Base-by-base conservation (phyloP, 2,113 vertebrate genomes). In the Struthidea cinerea region DNA sequence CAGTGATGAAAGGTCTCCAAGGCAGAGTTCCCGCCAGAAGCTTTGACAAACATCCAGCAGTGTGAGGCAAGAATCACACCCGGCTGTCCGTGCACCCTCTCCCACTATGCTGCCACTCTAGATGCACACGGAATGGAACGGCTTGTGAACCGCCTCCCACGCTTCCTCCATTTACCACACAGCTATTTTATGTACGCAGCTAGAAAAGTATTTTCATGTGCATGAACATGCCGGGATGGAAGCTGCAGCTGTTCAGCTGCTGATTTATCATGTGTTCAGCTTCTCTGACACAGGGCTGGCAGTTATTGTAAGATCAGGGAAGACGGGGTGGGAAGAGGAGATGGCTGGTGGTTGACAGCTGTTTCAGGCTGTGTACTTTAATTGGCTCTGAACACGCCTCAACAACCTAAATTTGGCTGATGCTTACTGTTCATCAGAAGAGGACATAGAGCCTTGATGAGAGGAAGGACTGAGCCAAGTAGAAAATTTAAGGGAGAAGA, bases 191-290 rank as follows among this genome's bases (percentile, higher is more conserved):
- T 16, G 35, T 23, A 74, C 86, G 88, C 86, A 94, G 86, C 76
- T 55, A 89, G 86, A 35, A 59, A 50, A 81, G 64, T 61, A 69
- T 89, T 92, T 84, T 70, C 60, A 39, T 86, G 90, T 18, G 55
- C 67, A 78, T 9, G 68, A 86, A 84, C 79, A 94, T 4, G 95
- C 64, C 86, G 80, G 63, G 33, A 80, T 90, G 80, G 85, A 73
- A 92, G 94, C 79, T 89, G 94, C 94, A 97, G 95, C 95, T 97
- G 96, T 92, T 97, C 90, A 74, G 83, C 71, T 65, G 57, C 87
- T 96, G 90, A 94, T 94, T 96, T 94, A 93, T 95, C 63, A 32
- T 65, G 78, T 59, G 76, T 32, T 92, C 80, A 81, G 79, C 39
- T 92, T 69, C 79, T 81, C 79, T 77, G 59, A 88, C 64, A 81